phyloP scores from a whole-genome alignment of 1,140 invertebrate genomes.

The Lycorma delicatula region DNA sequence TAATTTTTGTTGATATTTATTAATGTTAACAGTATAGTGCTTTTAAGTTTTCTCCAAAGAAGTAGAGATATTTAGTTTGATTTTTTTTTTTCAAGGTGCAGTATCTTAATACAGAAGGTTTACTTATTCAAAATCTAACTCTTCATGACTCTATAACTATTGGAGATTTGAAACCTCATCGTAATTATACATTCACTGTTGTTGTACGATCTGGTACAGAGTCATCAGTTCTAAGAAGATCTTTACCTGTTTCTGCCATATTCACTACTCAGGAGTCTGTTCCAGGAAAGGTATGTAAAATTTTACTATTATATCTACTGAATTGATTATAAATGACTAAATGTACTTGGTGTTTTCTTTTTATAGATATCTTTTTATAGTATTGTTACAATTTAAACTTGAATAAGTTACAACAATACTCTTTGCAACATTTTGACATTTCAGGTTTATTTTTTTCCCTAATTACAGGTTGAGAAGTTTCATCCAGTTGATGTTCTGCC shows the following conservation, averaged over 20 bases:
- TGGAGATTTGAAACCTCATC: conserved; percentile 63
- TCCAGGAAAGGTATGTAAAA: conserved; percentile 63
- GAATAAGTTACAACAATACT: too few relatives aligned
- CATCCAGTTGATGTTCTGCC: conserved; percentile 69
- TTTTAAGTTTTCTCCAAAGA: conserved; percentile 1
- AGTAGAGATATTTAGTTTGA: background rate
- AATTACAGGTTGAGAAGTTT: conserved; percentile 55
- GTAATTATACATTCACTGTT: conserved; percentile 85
- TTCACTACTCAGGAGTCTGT: conserved; percentile 77
- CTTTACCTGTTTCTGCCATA: conserved; percentile 65
- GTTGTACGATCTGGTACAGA: conserved; percentile 73
- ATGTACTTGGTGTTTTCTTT: too few relatives aligned
- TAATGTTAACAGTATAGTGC: too few relatives aligned
- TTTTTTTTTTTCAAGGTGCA: conserved; percentile 46
- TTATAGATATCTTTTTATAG: too few relatives aligned
- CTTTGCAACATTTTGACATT: too few relatives aligned
- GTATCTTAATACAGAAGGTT: conserved; percentile 61
- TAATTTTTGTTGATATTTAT: too few relatives aligned
- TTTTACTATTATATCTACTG: too few relatives aligned
- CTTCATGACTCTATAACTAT: conserved; percentile 60
- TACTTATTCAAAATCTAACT: conserved; percentile 64
- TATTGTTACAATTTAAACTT: too few relatives aligned
- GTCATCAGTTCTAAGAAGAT: conserved; percentile 61
- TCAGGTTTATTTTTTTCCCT: too few relatives aligned
- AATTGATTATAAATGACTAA: too few relatives aligned